Conservation (phyloP, 2,888 invertebrate genomes). For the Megaustenia siamemsis region DNA sequence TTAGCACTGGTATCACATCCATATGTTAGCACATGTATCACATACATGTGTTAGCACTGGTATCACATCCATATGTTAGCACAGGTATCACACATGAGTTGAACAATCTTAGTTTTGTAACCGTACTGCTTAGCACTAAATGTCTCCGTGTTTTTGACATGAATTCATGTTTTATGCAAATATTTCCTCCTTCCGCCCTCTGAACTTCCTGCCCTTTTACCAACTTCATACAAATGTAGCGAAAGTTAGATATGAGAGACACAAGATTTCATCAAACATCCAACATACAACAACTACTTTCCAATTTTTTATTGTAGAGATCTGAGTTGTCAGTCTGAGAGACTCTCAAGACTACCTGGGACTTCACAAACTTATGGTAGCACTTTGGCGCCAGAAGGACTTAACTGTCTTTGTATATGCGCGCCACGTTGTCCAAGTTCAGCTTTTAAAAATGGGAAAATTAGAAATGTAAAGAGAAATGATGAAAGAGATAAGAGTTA, state of each 20-base stretch:
- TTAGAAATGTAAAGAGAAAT: too few species aligned
- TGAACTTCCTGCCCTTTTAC: not conserved
- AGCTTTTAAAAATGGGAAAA: too few species aligned
- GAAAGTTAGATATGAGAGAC: not conserved
- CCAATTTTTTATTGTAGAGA: slow-evolving; percentile 26
- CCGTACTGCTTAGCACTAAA: too few species aligned
- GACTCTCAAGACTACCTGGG: slow-evolving; percentile 30
- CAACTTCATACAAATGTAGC: not conserved
- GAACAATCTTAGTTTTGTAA: too few species aligned
- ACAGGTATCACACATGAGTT: too few species aligned
- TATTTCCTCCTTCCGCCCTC: not conserved
- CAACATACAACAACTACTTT: slow-evolving; percentile 10
- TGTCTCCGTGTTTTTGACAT: too few species aligned
- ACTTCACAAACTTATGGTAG: slow-evolving; percentile 3
- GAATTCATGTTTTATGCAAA: not conserved
- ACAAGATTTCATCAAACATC: not conserved
- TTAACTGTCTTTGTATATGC: not conserved
- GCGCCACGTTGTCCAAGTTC: too few species aligned
- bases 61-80: too few species aligned
- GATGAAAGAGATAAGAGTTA: too few species aligned
- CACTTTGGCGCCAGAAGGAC: slow-evolving; percentile 6
- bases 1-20: too few species aligned
- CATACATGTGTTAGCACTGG: too few species aligned
- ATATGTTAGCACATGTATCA: too few species aligned
- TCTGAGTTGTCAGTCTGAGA: slow-evolving; percentile 18